Percentiles rank a stretch among this genome's conserved stretches.
Evolutionary conservation across 2,113 vertebrate species (phyloP).

Genomic region (Oreocharis arfaki): DNA sequence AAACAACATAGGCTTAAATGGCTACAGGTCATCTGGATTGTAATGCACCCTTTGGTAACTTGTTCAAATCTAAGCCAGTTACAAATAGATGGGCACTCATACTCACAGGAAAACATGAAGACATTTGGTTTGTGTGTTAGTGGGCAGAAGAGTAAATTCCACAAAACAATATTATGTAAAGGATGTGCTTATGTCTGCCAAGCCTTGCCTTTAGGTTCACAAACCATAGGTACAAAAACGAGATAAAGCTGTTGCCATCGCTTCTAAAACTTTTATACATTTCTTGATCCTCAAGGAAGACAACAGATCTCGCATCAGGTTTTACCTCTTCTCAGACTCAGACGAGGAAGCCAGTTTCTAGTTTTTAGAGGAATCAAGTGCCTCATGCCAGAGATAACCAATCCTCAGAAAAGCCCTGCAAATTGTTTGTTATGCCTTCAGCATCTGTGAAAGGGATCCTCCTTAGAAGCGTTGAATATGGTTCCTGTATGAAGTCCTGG

Average conservation of each 20-base stretch:
- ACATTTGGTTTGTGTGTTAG: not conserved
- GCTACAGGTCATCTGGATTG: not conserved
- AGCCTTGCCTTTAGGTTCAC: not conserved
- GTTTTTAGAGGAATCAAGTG: constrained; percentile 28
- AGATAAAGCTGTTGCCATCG: not conserved
- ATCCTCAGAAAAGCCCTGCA: not conserved
- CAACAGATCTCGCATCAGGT: not conserved
- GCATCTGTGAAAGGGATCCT: not conserved
- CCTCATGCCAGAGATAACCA: not conserved
- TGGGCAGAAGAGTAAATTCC: not conserved
- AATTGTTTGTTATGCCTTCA: not conserved
- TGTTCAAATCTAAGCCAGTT: not conserved
- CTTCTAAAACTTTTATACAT: not conserved
- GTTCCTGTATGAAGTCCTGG: not conserved
- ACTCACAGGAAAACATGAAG: not conserved
- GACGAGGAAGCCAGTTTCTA: not conserved
- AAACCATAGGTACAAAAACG: not conserved
- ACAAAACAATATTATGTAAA: not conserved
- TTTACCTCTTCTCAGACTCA: not conserved
- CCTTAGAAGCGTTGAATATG: not conserved
- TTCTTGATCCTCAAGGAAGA: not conserved
- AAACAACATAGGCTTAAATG: not conserved
- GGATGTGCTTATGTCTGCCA: not conserved
- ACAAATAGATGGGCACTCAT: not conserved
- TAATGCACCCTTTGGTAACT: not conserved